A percentile compares a stretch with the other conserved stretches of the same genome.
These are phyloP conservation scores for Silurus meridionalis DNA, from an alignment of 2,113 vertebrate genomes.

Conservation along the genomic window DNA sequence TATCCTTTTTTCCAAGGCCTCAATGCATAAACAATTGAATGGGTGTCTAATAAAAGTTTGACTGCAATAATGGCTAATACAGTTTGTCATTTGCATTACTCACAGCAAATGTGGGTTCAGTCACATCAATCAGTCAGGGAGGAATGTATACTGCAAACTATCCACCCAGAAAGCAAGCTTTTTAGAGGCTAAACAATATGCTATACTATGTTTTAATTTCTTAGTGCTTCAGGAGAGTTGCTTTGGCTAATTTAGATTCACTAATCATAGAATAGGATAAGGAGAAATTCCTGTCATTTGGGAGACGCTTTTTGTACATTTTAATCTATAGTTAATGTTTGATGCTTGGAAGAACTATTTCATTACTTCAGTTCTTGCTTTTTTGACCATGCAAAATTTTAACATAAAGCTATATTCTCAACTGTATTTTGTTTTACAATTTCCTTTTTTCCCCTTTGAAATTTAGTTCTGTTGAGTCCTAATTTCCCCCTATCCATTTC, in stretches of 20 bases:
- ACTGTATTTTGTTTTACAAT: not conserved
- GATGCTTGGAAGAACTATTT: not conserved
- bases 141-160: constrained; percentile 34
- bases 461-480: not conserved
- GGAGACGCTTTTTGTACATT: constrained; percentile 24
- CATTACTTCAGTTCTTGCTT: constrained; percentile 13
- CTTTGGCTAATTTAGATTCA: constrained; percentile 34
- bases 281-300: constrained; percentile 26
- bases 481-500: not conserved
- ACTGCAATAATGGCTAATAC: constrained; percentile 46
- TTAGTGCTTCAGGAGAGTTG: not conserved
- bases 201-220: constrained; percentile 19
- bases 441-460: not conserved
- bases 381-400: not conserved
- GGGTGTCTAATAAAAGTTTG: constrained; percentile 29
- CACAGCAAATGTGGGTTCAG: constrained; percentile 42
- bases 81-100: constrained; percentile 50
- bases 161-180: constrained; percentile 28
- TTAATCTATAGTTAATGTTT: constrained; percentile 9
- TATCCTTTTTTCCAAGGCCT: constrained; percentile 35
- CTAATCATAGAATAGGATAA: constrained; percentile 4
- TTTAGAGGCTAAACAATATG: constrained; percentile 37
- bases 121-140: constrained; percentile 48
- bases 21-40: constrained; percentile 27
- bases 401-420: not conserved